Conservation (phyloP, 2,113 vertebrate species). For the Myanophis thanlyinensis region DNA sequence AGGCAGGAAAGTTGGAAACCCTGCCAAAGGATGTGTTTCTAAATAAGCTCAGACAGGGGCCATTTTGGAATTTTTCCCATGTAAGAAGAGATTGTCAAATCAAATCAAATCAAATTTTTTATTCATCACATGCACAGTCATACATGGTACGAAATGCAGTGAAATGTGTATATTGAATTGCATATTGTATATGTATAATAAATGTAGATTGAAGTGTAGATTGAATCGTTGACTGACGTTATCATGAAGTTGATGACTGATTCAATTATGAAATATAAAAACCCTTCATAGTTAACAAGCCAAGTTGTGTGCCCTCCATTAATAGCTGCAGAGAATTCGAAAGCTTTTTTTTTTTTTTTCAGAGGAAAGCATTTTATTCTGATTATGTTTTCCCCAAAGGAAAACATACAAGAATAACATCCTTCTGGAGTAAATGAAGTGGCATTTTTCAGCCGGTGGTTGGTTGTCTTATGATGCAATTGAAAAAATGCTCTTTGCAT, state of each 20-base stretch:
- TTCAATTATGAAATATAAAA: not conserved
- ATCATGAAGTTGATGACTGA: not conserved
- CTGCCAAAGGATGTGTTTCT: not conserved
- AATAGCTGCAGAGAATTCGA: not conserved
- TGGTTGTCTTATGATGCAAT: not conserved
- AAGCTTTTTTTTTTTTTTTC: not conserved
- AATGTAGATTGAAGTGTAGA: too few relatives aligned
- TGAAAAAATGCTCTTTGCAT: not conserved
- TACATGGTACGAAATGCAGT: too few relatives aligned
- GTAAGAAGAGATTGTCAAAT: too few relatives aligned
- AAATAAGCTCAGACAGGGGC: not conserved
- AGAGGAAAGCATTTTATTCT: not conserved
- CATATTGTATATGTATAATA: too few relatives aligned
- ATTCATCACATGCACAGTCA: too few relatives aligned
- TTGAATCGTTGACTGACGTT: not conserved
- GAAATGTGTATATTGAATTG: too few relatives aligned
- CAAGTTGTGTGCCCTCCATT: not conserved
- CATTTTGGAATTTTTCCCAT: not conserved
- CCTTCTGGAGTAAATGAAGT: not conserved
- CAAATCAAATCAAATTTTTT: too few relatives aligned
- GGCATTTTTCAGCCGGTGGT: not conserved
- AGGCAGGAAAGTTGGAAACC: too few relatives aligned
- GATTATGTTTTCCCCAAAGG: not conserved
- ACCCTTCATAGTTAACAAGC: not conserved
- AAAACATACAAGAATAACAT: too few relatives aligned